Conservation (phyloP, 2,797 vertebrate species). For the Coracias cyanogaster region DNA sequence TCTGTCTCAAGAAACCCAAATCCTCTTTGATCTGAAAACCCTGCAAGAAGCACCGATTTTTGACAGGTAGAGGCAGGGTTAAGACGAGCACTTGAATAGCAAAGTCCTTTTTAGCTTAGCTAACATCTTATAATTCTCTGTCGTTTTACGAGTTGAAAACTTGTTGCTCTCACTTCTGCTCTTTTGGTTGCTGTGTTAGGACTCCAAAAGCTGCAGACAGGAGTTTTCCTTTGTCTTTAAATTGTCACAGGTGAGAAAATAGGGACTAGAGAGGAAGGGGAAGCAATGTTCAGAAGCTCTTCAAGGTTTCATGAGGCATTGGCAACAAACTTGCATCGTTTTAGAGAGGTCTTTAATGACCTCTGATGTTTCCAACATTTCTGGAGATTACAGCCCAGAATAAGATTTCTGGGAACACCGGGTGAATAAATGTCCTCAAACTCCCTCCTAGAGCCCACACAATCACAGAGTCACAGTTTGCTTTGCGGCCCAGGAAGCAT, state of each 20-base stretch:
- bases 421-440: neutral
- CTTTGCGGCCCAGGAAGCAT: neutral
- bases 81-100: neutral
- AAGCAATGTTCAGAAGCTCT: neutral
- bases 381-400: neutral
- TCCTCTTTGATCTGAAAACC: neutral
- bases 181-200: neutral
- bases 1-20: neutral
- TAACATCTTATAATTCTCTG: neutral
- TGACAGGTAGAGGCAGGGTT: neutral
- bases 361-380: neutral
- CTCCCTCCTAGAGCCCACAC: neutral
- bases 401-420: neutral
- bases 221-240: neutral
- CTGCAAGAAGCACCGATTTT: neutral
- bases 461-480: neutral
- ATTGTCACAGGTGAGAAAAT: neutral
- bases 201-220: neutral
- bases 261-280: neutral
- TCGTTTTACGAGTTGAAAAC: neutral
- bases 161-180: neutral
- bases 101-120: neutral
- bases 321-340: neutral
- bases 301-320: neutral
- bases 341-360: neutral